Percentiles rank a stretch among this genome's conserved stretches.
These are phyloP conservation scores for Varanus komodoensis DNA, from an alignment of 2,113 vertebrate species.

Conservation along the genomic window DNA sequence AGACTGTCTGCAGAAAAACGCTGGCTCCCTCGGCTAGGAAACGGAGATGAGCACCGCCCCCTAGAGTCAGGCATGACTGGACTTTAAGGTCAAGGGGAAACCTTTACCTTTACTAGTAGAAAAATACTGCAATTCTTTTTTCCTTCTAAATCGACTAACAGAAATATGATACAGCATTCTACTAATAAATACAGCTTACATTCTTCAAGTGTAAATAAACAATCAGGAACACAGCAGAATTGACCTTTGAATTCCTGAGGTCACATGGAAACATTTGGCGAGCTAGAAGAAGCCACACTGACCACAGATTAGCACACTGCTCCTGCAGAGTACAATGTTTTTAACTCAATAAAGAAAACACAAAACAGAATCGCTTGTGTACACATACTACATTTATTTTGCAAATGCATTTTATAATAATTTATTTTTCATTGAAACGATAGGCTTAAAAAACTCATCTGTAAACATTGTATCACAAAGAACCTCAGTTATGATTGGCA, in stretches of 20 bases:
- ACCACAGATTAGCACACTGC: neutral
- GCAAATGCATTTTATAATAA: slow-evolving; percentile 65
- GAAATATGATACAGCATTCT: neutral
- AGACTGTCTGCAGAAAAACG: too few species aligned
- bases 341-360: neutral
- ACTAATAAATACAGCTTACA: neutral
- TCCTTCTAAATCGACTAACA: neutral
- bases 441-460: slow-evolving; percentile 57
- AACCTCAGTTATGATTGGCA: slow-evolving; percentile 65
- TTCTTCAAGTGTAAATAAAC: neutral
- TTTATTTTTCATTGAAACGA: slow-evolving; percentile 52
- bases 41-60: too few species aligned
- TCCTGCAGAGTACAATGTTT: neutral
- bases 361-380: neutral
- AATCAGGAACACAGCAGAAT: neutral
- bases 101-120: too few species aligned
- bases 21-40: too few species aligned
- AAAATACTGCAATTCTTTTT: neutral
- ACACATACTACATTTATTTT: slow-evolving; percentile 70
- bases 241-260: neutral
- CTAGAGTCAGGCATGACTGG: too few species aligned
- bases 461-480: slow-evolving; percentile 74
- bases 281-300: neutral
- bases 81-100: too few species aligned
- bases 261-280: neutral